Conservation (phyloP, 2,888 invertebrate species). For the Pachycephus smyrnensis region DNA sequence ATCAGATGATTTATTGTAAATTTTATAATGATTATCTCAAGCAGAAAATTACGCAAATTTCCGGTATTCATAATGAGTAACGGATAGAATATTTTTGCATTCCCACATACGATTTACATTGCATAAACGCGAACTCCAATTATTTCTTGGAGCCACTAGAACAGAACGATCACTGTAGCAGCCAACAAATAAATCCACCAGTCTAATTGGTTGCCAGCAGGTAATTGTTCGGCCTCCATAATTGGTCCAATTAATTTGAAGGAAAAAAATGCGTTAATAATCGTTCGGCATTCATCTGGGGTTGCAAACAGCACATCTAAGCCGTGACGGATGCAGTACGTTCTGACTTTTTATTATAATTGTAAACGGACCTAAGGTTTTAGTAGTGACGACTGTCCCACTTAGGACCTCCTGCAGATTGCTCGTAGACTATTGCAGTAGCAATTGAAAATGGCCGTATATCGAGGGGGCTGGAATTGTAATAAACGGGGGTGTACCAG, state of each 20-base stretch:
- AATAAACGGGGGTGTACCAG: background rate
- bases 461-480: background rate
- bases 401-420: background rate
- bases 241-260: conserved; percentile 66
- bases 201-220: conserved; percentile 63
- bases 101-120: background rate
- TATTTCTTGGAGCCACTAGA: background rate
- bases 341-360: background rate
- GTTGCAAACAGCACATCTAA: conserved; percentile 15
- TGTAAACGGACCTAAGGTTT: background rate
- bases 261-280: conserved; percentile 58
- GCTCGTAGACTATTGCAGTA: background rate
- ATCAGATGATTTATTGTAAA: background rate
- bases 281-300: conserved; percentile 52
- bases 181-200: conserved; percentile 50
- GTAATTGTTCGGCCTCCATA: conserved; percentile 61
- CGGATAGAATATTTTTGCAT: background rate
- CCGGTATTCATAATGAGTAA: background rate
- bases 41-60: background rate
- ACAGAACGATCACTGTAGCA: background rate
- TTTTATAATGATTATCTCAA: background rate
- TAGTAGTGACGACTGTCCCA: background rate
- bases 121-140: background rate
- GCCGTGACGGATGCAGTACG: background rate
- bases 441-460: background rate